Percentiles rank a stretch among this genome's conserved stretches.
Conservation (phyloP, 2,797 vertebrate genomes). For the Gymnodraco acuticeps region DNA sequence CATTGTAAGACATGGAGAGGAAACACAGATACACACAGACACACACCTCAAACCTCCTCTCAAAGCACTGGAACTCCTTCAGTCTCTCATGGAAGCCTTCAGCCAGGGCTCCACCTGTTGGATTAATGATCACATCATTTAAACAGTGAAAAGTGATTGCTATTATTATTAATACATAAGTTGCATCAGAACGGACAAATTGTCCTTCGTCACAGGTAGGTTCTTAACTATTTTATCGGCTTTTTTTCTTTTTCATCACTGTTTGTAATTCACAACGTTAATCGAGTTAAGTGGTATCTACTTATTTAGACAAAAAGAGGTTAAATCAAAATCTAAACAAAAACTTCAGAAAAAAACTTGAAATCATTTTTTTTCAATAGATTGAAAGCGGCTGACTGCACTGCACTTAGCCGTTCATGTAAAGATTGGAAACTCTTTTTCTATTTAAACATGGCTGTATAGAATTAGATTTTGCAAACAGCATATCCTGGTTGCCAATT, state of each 20-base stretch:
- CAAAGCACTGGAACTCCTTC: constrained; percentile 87
- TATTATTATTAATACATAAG: background rate
- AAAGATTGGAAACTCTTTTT: too few relatives aligned
- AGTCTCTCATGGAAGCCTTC: constrained; percentile 87
- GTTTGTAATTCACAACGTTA: background rate
- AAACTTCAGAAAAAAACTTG: background rate
- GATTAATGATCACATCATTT: constrained; percentile 27
- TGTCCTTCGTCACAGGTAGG: background rate
- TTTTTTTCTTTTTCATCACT: background rate
- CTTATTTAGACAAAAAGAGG: background rate
- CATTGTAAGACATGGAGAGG: background rate
- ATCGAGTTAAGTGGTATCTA: background rate
- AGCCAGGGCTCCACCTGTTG: constrained; percentile 85
- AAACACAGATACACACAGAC: background rate
- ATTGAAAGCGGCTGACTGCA: too few relatives aligned
- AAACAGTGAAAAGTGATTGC: background rate
- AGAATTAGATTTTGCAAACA: background rate
- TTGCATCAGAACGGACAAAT: background rate
- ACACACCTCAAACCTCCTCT: constrained; percentile 86
- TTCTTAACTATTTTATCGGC: background rate
- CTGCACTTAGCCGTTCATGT: too few relatives aligned
- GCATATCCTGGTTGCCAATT: background rate
- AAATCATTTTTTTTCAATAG: too few relatives aligned
- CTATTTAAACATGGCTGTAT: background rate
- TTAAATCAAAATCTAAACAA: background rate